Percentiles rank a stretch among this genome's conserved stretches.
phyloP scores from a whole-genome alignment of 2,113 vertebrate genomes.

The Saiga tatarica region DNA sequence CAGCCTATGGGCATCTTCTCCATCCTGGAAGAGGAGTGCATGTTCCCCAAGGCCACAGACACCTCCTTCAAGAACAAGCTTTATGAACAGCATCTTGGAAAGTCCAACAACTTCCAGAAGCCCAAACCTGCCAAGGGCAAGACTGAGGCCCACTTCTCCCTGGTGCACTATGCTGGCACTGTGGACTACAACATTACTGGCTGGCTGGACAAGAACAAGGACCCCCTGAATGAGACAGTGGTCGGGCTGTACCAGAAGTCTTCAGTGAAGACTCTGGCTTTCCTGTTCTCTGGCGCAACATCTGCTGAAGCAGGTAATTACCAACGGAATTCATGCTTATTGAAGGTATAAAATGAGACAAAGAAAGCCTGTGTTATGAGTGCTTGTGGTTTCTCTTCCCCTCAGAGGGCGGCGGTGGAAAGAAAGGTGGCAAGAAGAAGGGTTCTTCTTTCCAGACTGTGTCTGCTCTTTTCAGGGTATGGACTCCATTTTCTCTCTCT shows the following conservation, averaged over 20 bases:
- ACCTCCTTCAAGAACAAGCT: conserved; percentile 86
- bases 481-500: conserved; percentile 7
- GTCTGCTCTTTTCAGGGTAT: conserved; percentile 89
- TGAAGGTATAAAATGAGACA: background rate
- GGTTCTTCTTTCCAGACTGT: conserved; percentile 92
- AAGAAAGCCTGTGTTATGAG: background rate
- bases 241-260: conserved; percentile 84
- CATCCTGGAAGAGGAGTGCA: conserved; percentile 89
- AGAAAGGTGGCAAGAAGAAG: conserved; percentile 91
- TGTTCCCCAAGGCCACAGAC: conserved; percentile 91
- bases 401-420: conserved; percentile 78
- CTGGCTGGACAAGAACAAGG: conserved; percentile 85
- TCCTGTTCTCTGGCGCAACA: conserved; percentile 76
- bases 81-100: conserved; percentile 91
- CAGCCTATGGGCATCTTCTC: conserved; percentile 90
- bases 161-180: conserved; percentile 60
- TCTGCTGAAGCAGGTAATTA: conserved; percentile 73
- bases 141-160: conserved; percentile 85
- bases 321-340: background rate
- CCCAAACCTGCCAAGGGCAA: conserved; percentile 89
- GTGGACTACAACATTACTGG: conserved; percentile 80
- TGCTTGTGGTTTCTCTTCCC: conserved; percentile 3
- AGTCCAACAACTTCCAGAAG: conserved; percentile 90
- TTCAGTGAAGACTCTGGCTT: conserved; percentile 78
- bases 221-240: conserved; percentile 87